Evolutionary conservation across 2,888 invertebrate species (phyloP).

Genomic region (Leptinotarsa tumamoca): DNA sequence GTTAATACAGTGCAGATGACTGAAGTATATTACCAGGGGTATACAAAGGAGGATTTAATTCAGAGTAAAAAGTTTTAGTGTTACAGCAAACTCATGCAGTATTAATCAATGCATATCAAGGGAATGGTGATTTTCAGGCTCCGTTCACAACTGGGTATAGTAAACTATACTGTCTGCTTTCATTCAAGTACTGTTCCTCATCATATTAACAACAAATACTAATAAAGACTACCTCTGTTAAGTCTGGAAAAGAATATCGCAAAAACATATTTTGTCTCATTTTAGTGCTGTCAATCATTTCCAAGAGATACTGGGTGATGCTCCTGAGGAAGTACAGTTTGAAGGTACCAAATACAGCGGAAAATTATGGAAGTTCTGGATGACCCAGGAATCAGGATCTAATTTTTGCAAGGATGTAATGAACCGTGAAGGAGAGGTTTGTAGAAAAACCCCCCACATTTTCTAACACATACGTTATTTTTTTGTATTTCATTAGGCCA

Average conservation of each 20-base stretch:
- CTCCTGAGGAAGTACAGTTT: constrained; percentile 59
- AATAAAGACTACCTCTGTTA: constrained; percentile 8
- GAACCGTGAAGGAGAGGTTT: constrained; percentile 71
- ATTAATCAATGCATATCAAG: not conserved
- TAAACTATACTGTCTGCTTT: not conserved
- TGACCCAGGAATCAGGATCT: constrained; percentile 74
- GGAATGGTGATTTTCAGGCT: not conserved
- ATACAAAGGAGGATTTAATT: too few relatives aligned
- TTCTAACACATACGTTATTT: not conserved
- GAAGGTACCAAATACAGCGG: constrained; percentile 71
- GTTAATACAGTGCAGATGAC: too few relatives aligned
- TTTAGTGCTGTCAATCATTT: constrained; percentile 66
- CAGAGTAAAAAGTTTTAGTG: too few relatives aligned
- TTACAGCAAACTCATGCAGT: too few relatives aligned
- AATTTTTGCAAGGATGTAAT: constrained; percentile 75
- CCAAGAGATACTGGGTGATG: constrained; percentile 52
- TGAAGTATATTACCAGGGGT: too few relatives aligned
- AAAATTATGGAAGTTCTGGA: constrained; percentile 81
- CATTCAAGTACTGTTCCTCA: not conserved
- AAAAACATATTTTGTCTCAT: constrained; percentile 41
- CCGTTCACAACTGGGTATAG: not conserved
- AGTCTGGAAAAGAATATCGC: not conserved
- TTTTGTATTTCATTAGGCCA: constrained; percentile 60
- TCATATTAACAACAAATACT: not conserved
- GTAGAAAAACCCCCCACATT: not conserved